Evolutionary conservation across 2,113 vertebrate species (phyloP), one percentile per base, ranked within the genome.

Genomic region (Alectura lathami): DNA sequence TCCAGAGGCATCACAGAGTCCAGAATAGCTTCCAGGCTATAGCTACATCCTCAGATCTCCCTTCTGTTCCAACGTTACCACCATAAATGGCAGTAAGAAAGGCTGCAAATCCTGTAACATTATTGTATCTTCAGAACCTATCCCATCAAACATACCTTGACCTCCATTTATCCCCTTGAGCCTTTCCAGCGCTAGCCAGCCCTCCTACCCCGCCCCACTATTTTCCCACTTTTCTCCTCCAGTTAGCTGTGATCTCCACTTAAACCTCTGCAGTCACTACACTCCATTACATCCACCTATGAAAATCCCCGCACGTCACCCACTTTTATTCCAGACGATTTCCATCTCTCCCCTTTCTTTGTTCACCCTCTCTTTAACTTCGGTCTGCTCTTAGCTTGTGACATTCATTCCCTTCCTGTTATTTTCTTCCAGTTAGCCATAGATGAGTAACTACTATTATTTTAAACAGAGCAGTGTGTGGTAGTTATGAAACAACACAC

Each of bases 161-260:
- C 53, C 23, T 72, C 36, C 30, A 14, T 26, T 8, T 36, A 53
- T 5, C 84, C 56, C 14, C 21, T 43, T 43, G 66, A 30, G 24
- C 43, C 38, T 36, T 64, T 63, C 16, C 45, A 64, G 17, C 30
- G 64, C 7, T 2, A 64, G 21, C 16, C 62, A 34, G 40, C 30
- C 40, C 11, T 30, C 15, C 47, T 32, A 6, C 12, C 5, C 2
- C 3, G 30, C 30, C 30, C 9, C 0, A 0, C 1, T 15, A 53
- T 67, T 74, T 86, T 78, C 6, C 20, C 32, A 45, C 54, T 72
- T 76, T 85, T 53, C n/a, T 83, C 29, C 3, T 32, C 14, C 2
- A 3, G 13, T 66, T 43, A 80, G 45, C 48, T 53, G 27, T 1
- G 1, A 21, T 34, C 9, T 63, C 27, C 24, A 7, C 11, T 4